phyloP scores from a whole-genome alignment of 2,888 invertebrate species.

The Lymantria monacha region DNA sequence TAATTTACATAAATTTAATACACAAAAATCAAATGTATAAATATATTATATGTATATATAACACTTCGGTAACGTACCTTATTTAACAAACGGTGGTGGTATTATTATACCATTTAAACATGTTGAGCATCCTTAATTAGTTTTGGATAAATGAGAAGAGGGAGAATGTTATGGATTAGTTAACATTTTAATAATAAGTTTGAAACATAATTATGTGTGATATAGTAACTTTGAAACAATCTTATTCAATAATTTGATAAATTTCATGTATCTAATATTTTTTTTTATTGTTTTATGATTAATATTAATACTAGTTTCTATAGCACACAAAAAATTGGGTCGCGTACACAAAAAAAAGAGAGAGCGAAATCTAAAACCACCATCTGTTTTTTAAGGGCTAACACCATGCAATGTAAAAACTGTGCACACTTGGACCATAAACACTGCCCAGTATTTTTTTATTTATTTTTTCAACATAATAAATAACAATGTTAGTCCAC shows the following conservation, averaged over 20 bases:
- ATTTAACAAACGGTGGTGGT: conserved; percentile 77
- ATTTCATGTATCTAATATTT: too few species aligned
- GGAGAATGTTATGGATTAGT: conserved; percentile 83
- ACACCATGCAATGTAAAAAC: conserved; percentile 69
- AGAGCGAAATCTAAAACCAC: conserved; percentile 66
- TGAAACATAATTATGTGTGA: conserved; percentile 49
- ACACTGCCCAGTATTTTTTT: conserved; percentile 39
- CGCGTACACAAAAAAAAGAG: conserved; percentile 46
- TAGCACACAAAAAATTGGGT: conserved; percentile 47
- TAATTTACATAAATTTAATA: conserved; percentile 60
- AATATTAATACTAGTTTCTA: conserved; percentile 53
- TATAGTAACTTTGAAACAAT: conserved; percentile 44
- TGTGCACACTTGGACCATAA: conserved; percentile 55
- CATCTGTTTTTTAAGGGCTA: conserved; percentile 67
- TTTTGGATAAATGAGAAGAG: conserved; percentile 79
- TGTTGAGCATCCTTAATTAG: conserved; percentile 80
- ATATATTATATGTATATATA: too few species aligned
- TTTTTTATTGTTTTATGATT: too few species aligned
- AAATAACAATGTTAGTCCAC: conserved; percentile 54
- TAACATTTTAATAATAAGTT: conserved; percentile 63
- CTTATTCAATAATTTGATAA: too few species aligned
- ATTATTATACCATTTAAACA: conserved; percentile 76
- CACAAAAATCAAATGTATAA: conserved; percentile 70
- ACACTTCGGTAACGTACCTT: conserved; percentile 78
- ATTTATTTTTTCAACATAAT: conserved; percentile 19